phyloP scores from a whole-genome alignment of 2,888 invertebrate genomes.

The Neoscelio sp. region DNA sequence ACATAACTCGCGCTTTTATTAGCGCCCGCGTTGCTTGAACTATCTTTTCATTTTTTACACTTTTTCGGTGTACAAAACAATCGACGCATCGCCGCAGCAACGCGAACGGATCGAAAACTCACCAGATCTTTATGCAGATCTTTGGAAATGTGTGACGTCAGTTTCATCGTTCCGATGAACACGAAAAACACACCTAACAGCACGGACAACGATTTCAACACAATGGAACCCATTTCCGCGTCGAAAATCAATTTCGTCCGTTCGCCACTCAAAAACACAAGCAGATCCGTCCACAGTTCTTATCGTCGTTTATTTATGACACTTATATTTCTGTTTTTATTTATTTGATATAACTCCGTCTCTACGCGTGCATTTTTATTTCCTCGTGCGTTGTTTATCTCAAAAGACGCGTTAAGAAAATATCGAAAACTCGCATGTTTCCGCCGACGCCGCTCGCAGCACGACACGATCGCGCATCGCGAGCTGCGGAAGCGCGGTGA shows the following conservation, averaged over 20 bases:
- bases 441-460: constrained; percentile 50
- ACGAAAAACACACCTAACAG: constrained; percentile 97
- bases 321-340: not conserved
- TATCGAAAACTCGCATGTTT: constrained; percentile 54
- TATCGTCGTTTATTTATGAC: not conserved
- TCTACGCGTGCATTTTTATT: too few species aligned
- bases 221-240: constrained; percentile 88
- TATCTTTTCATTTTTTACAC: too few species aligned
- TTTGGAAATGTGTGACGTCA: constrained; percentile 95
- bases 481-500: constrained; percentile 45
- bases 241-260: constrained; percentile 5
- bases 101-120: too few species aligned
- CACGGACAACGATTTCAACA: constrained; percentile 95
- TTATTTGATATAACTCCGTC: too few species aligned
- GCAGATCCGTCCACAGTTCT: constrained; percentile 4
- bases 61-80: too few species aligned
- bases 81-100: too few species aligned
- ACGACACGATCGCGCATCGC: constrained; percentile 38
- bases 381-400: not conserved
- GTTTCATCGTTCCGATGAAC: constrained; percentile 96
- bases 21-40: constrained; percentile 11
- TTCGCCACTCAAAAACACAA: too few species aligned
- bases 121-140: constrained; percentile 98
- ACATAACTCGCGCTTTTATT: constrained; percentile 64
- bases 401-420: not conserved